Evolutionary conservation across 2,888 invertebrate species (phyloP).

Genomic region (Dicycla oo): DNA sequence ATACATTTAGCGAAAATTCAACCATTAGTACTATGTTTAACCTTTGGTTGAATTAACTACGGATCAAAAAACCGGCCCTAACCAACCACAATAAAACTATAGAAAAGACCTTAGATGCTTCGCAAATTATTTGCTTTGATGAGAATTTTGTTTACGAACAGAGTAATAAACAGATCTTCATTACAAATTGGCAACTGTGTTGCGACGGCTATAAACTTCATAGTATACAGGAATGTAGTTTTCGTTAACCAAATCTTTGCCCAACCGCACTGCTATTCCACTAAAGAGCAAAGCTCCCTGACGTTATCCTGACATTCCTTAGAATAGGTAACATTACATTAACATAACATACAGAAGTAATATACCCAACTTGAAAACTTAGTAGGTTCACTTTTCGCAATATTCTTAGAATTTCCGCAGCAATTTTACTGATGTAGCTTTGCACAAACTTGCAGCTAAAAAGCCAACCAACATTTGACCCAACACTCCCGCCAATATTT

Average conservation of each 20-base stretch:
- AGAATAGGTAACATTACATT: background rate
- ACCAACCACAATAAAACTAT: too few species aligned
- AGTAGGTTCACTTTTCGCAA: background rate
- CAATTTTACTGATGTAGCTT: constrained; percentile 9
- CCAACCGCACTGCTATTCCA: background rate
- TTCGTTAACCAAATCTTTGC: background rate
- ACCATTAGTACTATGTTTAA: too few species aligned
- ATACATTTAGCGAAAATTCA: too few species aligned
- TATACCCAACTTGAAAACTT: background rate
- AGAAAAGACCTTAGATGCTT: background rate
- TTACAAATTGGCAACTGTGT: constrained; percentile 6
- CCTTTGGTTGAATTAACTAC: too few species aligned
- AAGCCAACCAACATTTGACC: constrained; percentile 39
- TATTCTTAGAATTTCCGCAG: background rate
- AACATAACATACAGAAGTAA: too few species aligned
- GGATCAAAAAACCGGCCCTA: too few species aligned
- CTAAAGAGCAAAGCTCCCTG: background rate
- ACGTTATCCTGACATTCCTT: background rate
- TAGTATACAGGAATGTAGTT: background rate
- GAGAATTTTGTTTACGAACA: background rate
- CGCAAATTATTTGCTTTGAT: constrained; percentile 1
- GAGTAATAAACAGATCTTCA: background rate
- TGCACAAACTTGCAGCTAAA: constrained; percentile 17
- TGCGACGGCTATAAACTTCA: background rate
- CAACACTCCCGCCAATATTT: constrained; percentile 56